These are phyloP conservation scores for Strigamia crassipes DNA, from an alignment of 2,888 invertebrate species.

Conservation along the genomic window DNA sequence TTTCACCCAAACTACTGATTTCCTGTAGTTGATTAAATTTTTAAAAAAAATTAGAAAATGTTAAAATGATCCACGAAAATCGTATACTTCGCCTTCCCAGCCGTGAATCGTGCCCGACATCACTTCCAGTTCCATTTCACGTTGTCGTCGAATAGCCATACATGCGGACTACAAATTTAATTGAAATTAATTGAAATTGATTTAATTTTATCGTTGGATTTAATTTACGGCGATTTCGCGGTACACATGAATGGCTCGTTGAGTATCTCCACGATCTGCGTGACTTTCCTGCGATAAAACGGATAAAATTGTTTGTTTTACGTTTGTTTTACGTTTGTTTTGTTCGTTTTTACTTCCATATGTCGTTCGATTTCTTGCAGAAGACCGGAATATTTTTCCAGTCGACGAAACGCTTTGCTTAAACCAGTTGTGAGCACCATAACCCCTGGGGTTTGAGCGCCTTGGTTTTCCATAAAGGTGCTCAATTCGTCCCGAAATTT, in stretches of 20 bases:
- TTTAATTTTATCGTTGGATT: neutral
- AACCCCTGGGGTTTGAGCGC: conserved; percentile 82
- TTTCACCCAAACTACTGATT: conserved; percentile 76
- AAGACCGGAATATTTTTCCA: conserved; percentile 85
- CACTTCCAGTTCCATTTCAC: conserved; percentile 94
- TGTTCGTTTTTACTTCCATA: conserved; percentile 67
- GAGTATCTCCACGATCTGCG: conserved; percentile 94
- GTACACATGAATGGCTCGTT: conserved; percentile 90
- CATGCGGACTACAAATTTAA: conserved; percentile 72
- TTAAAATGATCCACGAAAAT: neutral
- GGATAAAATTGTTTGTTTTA: too few relatives aligned
- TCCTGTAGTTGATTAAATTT: conserved; percentile 59
- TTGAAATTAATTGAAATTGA: neutral
- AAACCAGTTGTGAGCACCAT: conserved; percentile 88
- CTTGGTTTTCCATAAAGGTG: conserved; percentile 84
- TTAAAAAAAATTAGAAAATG: neutral
- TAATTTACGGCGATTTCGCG: conserved; percentile 86
- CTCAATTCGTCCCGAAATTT: conserved; percentile 79
- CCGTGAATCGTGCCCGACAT: conserved; percentile 90
- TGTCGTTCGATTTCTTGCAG: conserved; percentile 94
- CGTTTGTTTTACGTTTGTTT: too few relatives aligned
- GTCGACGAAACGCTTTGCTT: conserved; percentile 90
- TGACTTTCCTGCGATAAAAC: conserved; percentile 72
- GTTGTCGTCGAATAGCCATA: conserved; percentile 84
- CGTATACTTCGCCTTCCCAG: conserved; percentile 81